Percentiles rank a stretch among this genome's conserved stretches.
Conservation (phyloP, 2,888 invertebrate genomes). For the Drosophila quinaria region DNA sequence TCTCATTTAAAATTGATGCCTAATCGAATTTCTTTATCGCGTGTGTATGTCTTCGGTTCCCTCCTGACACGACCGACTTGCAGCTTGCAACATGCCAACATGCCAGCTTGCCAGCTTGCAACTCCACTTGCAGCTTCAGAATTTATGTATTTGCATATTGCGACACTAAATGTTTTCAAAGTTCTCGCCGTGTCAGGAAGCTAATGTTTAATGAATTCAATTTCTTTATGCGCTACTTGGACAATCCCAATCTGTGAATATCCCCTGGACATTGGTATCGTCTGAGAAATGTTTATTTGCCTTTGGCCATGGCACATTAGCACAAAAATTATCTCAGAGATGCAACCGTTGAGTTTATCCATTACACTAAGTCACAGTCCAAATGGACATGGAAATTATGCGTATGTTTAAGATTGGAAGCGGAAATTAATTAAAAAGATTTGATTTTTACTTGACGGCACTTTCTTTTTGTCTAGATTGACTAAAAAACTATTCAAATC, state of each 20-base stretch:
- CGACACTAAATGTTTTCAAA: constrained; percentile 75
- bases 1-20: constrained; percentile 83
- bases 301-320: constrained; percentile 1
- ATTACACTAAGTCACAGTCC: background rate
- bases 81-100: constrained; percentile 15
- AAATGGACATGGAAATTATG: background rate
- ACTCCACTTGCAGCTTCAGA: constrained; percentile 20
- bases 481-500: background rate
- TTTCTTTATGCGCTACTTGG: constrained; percentile 80
- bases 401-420: background rate
- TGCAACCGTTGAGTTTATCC: background rate
- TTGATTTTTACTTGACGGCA: no score
- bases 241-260: constrained; percentile 13
- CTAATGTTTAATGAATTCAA: constrained; percentile 82
- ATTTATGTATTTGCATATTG: constrained; percentile 80
- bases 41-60: constrained; percentile 77
- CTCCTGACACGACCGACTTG: constrained; percentile 44
- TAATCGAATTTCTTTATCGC: constrained; percentile 84
- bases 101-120: constrained; percentile 5
- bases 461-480: no score
- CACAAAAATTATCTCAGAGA: constrained; percentile 15
- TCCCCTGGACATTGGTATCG: background rate
- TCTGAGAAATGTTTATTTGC: constrained; percentile 23
- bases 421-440: background rate
- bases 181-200: constrained; percentile 71